phyloP scores from a whole-genome alignment of 2,888 invertebrate species.

The Mesochorus sp. region DNA sequence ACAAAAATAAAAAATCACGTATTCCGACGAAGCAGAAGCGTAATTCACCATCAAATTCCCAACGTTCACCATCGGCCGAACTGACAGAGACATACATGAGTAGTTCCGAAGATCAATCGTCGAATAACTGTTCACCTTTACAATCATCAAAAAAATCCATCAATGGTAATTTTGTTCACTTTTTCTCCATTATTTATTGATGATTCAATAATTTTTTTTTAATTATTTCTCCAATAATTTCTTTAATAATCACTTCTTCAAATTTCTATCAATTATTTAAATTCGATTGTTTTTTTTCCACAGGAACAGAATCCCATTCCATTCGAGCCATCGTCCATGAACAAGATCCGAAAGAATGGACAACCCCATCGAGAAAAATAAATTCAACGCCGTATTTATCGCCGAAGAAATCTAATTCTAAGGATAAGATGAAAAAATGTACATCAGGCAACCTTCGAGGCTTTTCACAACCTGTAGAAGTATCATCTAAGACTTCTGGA shows the following conservation, averaged over 20 bases:
- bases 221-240: not conserved
- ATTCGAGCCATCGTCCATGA: constrained; percentile 10
- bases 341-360: not conserved
- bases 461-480: not conserved
- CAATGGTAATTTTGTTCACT: constrained; percentile 9
- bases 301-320: too few relatives aligned
- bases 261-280: not conserved
- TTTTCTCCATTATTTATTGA: constrained; percentile 14
- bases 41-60: not conserved
- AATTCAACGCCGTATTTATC: not conserved
- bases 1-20: constrained; percentile 17
- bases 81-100: not conserved
- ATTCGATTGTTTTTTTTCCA: not conserved
- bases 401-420: constrained; percentile 2
- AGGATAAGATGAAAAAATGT: not conserved
- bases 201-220: constrained; percentile 8
- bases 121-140: not conserved
- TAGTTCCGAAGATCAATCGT: not conserved
- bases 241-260: too few relatives aligned
- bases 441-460: constrained; percentile 6
- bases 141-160: constrained; percentile 7
- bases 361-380: constrained; percentile 16
- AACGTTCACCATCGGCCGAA: constrained; percentile 8
- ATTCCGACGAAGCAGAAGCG: constrained; percentile 1
- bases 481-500: not conserved